Percentiles rank a stretch among this genome's conserved stretches.
Evolutionary conservation across 2,888 invertebrate species (phyloP).

Genomic region (Philaethria dido): DNA sequence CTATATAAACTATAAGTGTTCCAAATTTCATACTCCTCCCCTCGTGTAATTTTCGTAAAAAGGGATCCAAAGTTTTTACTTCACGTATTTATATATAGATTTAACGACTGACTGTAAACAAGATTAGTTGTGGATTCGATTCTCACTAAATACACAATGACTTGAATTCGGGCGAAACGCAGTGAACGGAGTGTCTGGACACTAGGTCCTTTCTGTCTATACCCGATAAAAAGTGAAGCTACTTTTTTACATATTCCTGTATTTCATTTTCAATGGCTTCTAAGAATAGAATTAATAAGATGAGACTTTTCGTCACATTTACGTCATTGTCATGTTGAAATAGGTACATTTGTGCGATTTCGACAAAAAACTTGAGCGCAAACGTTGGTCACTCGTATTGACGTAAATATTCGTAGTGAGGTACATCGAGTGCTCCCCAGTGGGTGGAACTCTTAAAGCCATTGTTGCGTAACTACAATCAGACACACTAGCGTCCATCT

Average conservation of each 20-base stretch:
- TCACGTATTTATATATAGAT: no score
- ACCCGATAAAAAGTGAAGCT: background rate
- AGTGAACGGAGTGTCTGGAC: no score
- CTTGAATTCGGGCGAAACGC: no score
- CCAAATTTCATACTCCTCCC: no score
- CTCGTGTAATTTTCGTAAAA: no score
- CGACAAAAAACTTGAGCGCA: background rate
- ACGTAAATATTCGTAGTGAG: constrained; percentile 4
- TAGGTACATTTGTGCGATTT: constrained; percentile 1
- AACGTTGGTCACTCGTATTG: background rate
- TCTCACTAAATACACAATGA: no score
- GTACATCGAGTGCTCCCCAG: constrained; percentile 17
- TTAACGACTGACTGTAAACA: no score
- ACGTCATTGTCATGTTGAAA: constrained; percentile 1
- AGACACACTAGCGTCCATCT: constrained; percentile 28
- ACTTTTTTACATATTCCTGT: background rate
- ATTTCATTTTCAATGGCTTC: background rate
- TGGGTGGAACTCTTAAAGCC: constrained; percentile 21
- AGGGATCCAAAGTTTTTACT: no score
- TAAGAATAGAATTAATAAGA: background rate
- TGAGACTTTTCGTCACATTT: background rate
- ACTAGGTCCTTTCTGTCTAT: no score
- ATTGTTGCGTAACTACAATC: constrained; percentile 34
- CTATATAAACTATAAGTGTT: no score
- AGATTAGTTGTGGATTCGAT: no score